phyloP scores from a whole-genome alignment of 2,113 vertebrate genomes.

The Poecile atricapillus region DNA sequence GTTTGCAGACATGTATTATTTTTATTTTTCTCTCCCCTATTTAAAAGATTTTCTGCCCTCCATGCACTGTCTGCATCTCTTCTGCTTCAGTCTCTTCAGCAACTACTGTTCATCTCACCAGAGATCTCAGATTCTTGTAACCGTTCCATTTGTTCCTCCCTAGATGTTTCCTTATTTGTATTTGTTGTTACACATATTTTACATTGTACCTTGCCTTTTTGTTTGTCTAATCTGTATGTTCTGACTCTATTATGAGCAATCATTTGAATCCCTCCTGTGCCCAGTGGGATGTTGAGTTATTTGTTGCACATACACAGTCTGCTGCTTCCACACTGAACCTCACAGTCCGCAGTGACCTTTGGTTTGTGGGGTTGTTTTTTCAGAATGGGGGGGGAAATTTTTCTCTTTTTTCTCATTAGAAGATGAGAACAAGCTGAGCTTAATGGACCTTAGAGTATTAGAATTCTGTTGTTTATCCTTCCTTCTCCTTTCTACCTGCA shows the following conservation, averaged over 20 bases:
- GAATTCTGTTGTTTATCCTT: background rate
- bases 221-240: background rate
- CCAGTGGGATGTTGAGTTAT: background rate
- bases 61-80: background rate
- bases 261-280: background rate
- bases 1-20: background rate
- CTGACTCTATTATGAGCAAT: background rate
- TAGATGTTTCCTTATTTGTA: background rate
- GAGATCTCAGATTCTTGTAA: background rate
- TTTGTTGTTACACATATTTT: background rate
- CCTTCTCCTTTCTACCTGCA: background rate
- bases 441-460: background rate
- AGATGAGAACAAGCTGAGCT: background rate
- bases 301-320: accelerated
- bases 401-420: background rate
- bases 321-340: background rate
- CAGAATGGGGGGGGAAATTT: accelerated
- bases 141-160: background rate
- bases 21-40: background rate
- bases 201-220: background rate
- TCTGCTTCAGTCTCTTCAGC: background rate
- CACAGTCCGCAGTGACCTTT: background rate
- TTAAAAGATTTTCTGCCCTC: background rate
- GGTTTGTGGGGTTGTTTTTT: background rate
- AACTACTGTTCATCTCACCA: accelerated